A percentile compares a stretch with the other conserved stretches of the same genome.
These are phyloP conservation scores for Dicyrtoma fusca DNA, from an alignment of 2,888 invertebrate species.

Conservation along the genomic window DNA sequence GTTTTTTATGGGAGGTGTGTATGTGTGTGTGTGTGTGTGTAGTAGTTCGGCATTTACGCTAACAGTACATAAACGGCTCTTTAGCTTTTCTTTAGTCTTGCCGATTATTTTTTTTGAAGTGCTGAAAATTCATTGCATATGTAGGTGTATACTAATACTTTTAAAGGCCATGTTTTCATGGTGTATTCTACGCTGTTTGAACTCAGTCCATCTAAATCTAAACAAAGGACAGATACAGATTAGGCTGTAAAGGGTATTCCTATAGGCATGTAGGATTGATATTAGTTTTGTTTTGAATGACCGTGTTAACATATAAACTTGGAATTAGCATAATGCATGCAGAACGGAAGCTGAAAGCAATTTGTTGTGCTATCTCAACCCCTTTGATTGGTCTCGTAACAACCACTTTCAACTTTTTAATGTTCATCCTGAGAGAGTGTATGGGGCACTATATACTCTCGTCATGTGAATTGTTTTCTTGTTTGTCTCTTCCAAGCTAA, in stretches of 20 bases:
- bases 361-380: conserved; percentile 1
- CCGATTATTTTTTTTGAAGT: background rate
- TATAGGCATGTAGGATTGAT: background rate
- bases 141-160: too few species aligned
- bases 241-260: too few species aligned
- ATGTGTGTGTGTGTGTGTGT: too few species aligned
- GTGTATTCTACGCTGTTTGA: too few species aligned
- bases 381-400: conserved; percentile 1
- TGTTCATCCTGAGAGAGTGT: background rate
- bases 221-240: too few species aligned
- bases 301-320: background rate
- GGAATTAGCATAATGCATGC: background rate
- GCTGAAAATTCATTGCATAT: too few species aligned
- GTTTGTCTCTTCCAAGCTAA: too few species aligned
- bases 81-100: conserved; percentile 45
- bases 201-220: too few species aligned
- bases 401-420: background rate
- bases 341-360: conserved; percentile 16
- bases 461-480: too few species aligned
- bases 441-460: too few species aligned
- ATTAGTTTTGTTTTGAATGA: background rate
- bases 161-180: too few species aligned
- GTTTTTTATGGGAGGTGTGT: background rate
- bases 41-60: too few species aligned
- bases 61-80: conserved; percentile 43